A percentile compares a stretch with the other conserved stretches of the same genome.
Conservation (phyloP, 1,140 invertebrate species). For the Bombus pascuorum region DNA sequence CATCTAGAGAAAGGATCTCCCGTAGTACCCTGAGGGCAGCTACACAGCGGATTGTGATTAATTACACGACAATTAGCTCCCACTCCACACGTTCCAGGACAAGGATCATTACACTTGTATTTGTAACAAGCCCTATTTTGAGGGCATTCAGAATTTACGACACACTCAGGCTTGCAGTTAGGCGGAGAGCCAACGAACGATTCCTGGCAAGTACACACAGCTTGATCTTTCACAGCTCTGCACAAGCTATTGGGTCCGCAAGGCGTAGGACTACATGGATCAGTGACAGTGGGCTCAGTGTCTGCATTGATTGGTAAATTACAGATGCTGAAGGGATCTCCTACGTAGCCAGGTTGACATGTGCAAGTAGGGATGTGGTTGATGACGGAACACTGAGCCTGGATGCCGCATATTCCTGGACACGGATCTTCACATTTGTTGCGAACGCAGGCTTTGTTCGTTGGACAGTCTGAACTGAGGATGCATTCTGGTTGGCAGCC, state of each 20-base stretch:
- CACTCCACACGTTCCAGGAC: constrained; percentile 90
- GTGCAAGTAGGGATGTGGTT: constrained; percentile 87
- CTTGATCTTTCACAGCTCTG: constrained; percentile 80
- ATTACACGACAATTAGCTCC: constrained; percentile 89
- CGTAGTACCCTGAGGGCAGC: constrained; percentile 85
- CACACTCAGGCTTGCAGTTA: constrained; percentile 90
- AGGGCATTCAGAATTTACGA: constrained; percentile 91
- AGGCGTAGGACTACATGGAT: constrained; percentile 83
- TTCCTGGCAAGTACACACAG: constrained; percentile 84
- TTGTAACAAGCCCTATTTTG: constrained; percentile 89
- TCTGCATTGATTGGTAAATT: constrained; percentile 71
- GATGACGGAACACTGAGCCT: constrained; percentile 84
- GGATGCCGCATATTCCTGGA: constrained; percentile 83
- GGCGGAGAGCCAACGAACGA: constrained; percentile 84
- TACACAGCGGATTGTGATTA: constrained; percentile 90
- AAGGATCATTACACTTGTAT: constrained; percentile 90
- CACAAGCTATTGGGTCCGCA: constrained; percentile 85
- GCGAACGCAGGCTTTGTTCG: constrained; percentile 84
- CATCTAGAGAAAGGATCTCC: constrained; percentile 89
- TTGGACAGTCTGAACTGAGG: constrained; percentile 84
- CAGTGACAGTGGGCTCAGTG: constrained; percentile 64
- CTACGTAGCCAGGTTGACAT: constrained; percentile 84
- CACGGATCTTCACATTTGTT: constrained; percentile 86
- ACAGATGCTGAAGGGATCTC: constrained; percentile 84
- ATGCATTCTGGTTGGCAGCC: constrained; percentile 84